A percentile compares a stretch with the other conserved stretches of the same genome.
phyloP scores from a whole-genome alignment of 2,113 vertebrate species.

The Hydrochoerus hydrochaeris region DNA sequence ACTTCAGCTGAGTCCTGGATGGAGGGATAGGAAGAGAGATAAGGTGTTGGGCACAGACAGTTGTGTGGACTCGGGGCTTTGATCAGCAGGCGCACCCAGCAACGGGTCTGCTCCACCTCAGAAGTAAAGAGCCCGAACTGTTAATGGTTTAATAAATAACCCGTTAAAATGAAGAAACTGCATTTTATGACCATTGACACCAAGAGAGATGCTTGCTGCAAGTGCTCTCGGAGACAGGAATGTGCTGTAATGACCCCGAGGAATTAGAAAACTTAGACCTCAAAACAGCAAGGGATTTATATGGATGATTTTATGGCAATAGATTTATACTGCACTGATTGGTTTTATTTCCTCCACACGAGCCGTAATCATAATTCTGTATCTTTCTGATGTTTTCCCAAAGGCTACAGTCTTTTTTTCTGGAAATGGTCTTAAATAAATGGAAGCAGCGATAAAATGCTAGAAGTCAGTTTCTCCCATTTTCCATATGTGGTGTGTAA shows the following conservation, averaged over 20 bases:
- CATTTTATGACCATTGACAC: background rate
- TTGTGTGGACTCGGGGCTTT: constrained; percentile 58
- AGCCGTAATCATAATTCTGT: background rate
- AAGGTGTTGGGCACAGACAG: background rate
- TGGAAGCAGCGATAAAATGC: background rate
- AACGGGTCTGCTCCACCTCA: background rate
- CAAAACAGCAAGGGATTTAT: background rate
- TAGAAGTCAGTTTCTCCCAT: background rate
- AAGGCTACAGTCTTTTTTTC: background rate
- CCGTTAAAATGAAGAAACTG: background rate
- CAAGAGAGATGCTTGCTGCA: background rate
- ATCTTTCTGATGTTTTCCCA: constrained; percentile 32
- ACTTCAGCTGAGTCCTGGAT: background rate
- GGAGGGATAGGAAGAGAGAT: constrained; percentile 50
- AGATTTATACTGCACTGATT: background rate
- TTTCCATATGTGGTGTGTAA: background rate
- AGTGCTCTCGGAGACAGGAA: background rate
- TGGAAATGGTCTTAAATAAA: constrained; percentile 54
- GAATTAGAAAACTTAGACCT: constrained; percentile 34
- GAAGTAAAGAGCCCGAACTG: background rate
- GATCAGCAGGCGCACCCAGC: constrained; percentile 61
- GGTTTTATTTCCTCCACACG: constrained; percentile 21
- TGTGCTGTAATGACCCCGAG: background rate
- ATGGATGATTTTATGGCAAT: background rate
- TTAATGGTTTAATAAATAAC: constrained; percentile 42